Percentiles rank a stretch among this genome's conserved stretches.
Evolutionary conservation across 2,797 vertebrate genomes (phyloP).

Genomic region (Octomys mimax): DNA sequence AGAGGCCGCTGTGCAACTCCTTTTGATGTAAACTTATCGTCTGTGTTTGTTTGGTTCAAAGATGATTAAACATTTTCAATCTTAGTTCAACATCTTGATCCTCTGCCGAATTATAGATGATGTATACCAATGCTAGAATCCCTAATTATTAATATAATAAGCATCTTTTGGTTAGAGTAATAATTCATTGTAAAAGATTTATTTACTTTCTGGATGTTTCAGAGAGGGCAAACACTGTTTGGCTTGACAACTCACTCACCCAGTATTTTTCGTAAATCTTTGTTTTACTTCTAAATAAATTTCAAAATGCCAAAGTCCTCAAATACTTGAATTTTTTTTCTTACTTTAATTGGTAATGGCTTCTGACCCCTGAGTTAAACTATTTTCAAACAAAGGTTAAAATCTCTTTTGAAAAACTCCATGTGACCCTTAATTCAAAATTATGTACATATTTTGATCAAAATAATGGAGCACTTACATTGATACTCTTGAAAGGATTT

Average conservation of each 20-base stretch:
- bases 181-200: background rate
- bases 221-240: background rate
- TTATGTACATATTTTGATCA: slow-evolving; percentile 16
- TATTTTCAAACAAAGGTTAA: slow-evolving; percentile 3
- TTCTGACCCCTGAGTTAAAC: background rate
- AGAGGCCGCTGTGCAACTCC: background rate
- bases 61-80: slow-evolving; percentile 50
- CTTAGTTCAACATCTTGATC: slow-evolving; percentile 18
- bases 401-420: background rate
- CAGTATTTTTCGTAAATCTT: background rate
- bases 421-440: background rate
- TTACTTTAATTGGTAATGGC: background rate
- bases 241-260: background rate
- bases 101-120: slow-evolving; percentile 19
- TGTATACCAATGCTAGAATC: background rate
- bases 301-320: slow-evolving; percentile 30
- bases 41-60: slow-evolving; percentile 51
- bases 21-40: slow-evolving; percentile 26
- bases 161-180: background rate
- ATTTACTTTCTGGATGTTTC: background rate
- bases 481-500: background rate
- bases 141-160: background rate
- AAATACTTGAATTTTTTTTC: slow-evolving; percentile 25
- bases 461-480: slow-evolving; percentile 8
- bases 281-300: background rate